phyloP scores from a whole-genome alignment of 2,113 vertebrate genomes.

The Pseudorectes ferrugineus region DNA sequence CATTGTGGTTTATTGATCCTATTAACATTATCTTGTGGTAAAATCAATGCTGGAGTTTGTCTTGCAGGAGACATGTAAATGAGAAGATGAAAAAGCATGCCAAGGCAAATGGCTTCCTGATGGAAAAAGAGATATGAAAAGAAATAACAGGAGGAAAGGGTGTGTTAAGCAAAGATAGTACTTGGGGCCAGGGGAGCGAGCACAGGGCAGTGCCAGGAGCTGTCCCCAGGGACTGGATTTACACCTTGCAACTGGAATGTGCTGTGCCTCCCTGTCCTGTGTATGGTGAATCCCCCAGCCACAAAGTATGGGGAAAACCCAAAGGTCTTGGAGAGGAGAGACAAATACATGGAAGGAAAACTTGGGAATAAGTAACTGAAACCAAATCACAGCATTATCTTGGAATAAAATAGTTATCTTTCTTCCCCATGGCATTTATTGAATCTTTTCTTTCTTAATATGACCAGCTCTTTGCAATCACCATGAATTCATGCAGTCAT shows the following conservation, averaged over 20 bases:
- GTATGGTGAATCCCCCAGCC: neutral
- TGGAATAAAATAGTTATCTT: neutral
- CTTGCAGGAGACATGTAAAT: conserved; percentile 72
- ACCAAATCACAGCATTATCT: neutral
- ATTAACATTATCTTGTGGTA: conserved; percentile 75
- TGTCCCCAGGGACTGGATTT: neutral
- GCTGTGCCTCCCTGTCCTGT: neutral
- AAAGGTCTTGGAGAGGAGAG: neutral
- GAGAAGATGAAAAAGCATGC: conserved; percentile 63
- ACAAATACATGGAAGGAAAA: neutral
- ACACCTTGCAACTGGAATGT: neutral
- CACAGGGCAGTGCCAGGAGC: neutral
- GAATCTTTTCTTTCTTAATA: neutral
- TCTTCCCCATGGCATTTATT: neutral
- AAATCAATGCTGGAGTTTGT: conserved; percentile 73
- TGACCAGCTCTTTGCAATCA: neutral
- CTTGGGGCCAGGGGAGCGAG: neutral
- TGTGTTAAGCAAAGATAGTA: neutral
- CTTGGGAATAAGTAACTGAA: neutral
- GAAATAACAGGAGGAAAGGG: neutral
- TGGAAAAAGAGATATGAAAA: conserved; percentile 35
- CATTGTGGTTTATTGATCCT: conserved; percentile 74
- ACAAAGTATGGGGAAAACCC: neutral
- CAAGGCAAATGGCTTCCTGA: conserved; percentile 64
- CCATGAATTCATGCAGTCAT: neutral